phyloP scores from a whole-genome alignment of 1,140 invertebrate species.

The Scaptomyza graminum region DNA sequence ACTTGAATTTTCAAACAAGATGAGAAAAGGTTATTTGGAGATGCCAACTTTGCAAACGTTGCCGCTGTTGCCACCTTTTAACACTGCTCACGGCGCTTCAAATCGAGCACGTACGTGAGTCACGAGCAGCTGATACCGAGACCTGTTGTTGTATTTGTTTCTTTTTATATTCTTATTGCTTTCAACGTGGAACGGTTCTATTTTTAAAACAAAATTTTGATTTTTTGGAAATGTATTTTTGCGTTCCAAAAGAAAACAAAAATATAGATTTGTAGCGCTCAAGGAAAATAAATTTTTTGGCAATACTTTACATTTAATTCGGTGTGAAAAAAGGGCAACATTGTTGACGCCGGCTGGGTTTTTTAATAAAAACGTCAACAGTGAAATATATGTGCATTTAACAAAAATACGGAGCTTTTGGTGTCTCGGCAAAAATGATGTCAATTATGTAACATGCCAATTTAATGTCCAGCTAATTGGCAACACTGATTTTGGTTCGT shows the following conservation, averaged over 20 bases:
- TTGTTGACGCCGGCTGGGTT: slow-evolving; percentile 26
- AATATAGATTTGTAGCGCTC: slow-evolving; percentile 18
- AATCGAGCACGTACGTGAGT: slow-evolving; percentile 8
- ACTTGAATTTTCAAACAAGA: slow-evolving; percentile 62
- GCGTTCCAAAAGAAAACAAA: slow-evolving; percentile 31
- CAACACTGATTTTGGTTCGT: slow-evolving; percentile 17
- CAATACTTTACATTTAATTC: slow-evolving; percentile 25
- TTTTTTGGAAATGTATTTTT: slow-evolving; percentile 65
- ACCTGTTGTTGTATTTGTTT: slow-evolving; percentile 58
- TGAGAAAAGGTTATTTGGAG: slow-evolving; percentile 9
- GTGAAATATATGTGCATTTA: slow-evolving; percentile 39
- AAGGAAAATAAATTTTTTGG: slow-evolving; percentile 5
- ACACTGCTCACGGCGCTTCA: not conserved
- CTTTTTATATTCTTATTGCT: slow-evolving; percentile 41
- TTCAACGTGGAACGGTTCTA: slow-evolving; percentile 69
- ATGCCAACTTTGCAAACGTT: slow-evolving; percentile 15
- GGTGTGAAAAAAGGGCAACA: slow-evolving; percentile 3
- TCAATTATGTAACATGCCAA: slow-evolving; percentile 64
- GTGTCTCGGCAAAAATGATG: slow-evolving; percentile 44
- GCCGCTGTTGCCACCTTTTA: not conserved
- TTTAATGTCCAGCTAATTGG: slow-evolving; percentile 24
- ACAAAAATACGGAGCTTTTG: slow-evolving; percentile 31
- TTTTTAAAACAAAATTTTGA: slow-evolving; percentile 69
- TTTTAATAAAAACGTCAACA: slow-evolving; percentile 28
- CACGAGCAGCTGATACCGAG: slow-evolving; percentile 44